Conservation (phyloP, 37 sponge, comb jelly and placozoan genomes). For the Spongilla lacustris region DNA sequence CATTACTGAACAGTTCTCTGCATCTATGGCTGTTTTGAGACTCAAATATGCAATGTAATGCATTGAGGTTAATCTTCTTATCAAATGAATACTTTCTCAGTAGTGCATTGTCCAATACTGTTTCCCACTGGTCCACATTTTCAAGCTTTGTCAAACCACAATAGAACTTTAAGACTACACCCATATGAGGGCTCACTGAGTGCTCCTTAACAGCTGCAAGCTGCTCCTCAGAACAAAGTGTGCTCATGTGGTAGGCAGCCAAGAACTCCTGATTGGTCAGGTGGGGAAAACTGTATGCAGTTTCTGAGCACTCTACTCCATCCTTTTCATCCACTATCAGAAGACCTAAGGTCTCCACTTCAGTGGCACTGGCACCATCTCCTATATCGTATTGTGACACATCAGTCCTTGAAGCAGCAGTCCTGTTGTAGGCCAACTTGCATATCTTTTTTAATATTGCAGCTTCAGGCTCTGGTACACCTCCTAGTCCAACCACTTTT, state of each 20-base stretch:
- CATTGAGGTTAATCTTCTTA: too few relatives aligned
- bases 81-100: too few relatives aligned
- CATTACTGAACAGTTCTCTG: too few relatives aligned
- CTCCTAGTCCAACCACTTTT: background rate
- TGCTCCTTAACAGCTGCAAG: background rate
- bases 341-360: constrained; percentile 5
- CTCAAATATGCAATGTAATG: too few relatives aligned
- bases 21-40: too few relatives aligned
- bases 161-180: constrained; percentile 24
- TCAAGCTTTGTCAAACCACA: constrained; percentile 19
- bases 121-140: too few relatives aligned
- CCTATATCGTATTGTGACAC: background rate
- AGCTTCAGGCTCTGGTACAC: background rate
- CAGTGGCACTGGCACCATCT: background rate
- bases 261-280: constrained; percentile 28
- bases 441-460: constrained; percentile 4
- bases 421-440: constrained; percentile 17
- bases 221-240: background rate
- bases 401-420: background rate
- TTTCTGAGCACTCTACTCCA: background rate
- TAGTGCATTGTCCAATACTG: too few relatives aligned
- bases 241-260: constrained; percentile 24
- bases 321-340: background rate
- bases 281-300: constrained; percentile 25
- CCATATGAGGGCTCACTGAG: background rate